Evolutionary conservation across 1,140 invertebrate species (phyloP).

Genomic region (Doryteuthis pealeii): DNA sequence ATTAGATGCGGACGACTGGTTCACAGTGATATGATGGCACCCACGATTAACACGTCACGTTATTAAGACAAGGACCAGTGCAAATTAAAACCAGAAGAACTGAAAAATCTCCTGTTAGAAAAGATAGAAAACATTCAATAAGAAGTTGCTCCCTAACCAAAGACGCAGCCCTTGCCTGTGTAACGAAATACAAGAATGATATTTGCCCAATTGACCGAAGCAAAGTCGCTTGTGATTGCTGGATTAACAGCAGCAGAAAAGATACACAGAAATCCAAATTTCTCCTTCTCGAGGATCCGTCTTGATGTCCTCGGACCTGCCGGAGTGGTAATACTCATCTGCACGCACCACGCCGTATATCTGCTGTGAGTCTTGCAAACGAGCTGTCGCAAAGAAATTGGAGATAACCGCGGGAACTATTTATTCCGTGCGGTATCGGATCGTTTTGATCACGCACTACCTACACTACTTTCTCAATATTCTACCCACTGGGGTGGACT

Average conservation of each 20-base stretch:
- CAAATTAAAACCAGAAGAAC: slow-evolving; percentile 2
- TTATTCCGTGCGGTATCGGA: slow-evolving; percentile 53
- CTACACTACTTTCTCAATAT: slow-evolving; percentile 44
- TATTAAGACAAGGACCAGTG: background rate
- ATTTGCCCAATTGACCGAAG: slow-evolving; percentile 89
- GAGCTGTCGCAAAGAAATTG: slow-evolving; percentile 90
- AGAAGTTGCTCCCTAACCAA: slow-evolving; percentile 30
- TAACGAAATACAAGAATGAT: slow-evolving; percentile 49
- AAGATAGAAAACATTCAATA: slow-evolving; percentile 30
- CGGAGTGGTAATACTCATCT: slow-evolving; percentile 79
- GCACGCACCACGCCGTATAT: slow-evolving; percentile 94
- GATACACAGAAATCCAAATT: slow-evolving; percentile 98
- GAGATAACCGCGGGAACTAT: slow-evolving; percentile 30
- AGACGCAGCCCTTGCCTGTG: slow-evolving; percentile 45
- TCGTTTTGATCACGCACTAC: slow-evolving; percentile 48
- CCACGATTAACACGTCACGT: background rate
- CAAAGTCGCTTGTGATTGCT: slow-evolving; percentile 82
- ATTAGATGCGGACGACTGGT: slow-evolving; percentile 10
- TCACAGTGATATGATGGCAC: background rate
- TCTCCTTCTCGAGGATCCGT: slow-evolving; percentile 80
- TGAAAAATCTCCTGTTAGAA: slow-evolving; percentile 16
- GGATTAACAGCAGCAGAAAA: slow-evolving; percentile 93
- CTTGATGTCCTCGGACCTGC: slow-evolving; percentile 62
- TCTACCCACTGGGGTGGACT: slow-evolving; percentile 56
- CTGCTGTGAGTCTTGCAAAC: slow-evolving; percentile 92